Evolutionary conservation across 2,888 invertebrate species (phyloP), one percentile per base, ranked within the genome.

Genomic region (Prosopocoilus inquinatus): DNA sequence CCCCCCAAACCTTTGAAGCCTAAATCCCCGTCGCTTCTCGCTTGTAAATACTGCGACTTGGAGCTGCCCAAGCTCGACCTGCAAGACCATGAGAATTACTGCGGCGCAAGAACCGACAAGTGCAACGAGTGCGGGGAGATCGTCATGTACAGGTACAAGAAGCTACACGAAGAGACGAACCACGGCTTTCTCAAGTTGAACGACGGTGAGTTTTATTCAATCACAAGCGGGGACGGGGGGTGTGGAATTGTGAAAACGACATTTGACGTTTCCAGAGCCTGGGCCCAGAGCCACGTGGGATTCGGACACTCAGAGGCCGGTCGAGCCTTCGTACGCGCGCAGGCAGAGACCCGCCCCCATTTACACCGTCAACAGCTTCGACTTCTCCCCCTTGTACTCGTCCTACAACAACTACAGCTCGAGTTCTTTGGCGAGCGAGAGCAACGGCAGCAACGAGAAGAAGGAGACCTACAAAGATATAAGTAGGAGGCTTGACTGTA

Each of bases 41-140:
- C 81, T 1, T 89, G 89, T 78, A 79, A 81, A 73, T 87, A 77
- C 72, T 89, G 89, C 71, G 84, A 86, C 61, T 70, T 89, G 57
- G 85, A 87, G 61, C 72, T 87, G 33, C 81, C 83, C 0, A 82
- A 84, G 1, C 74, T 78, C 53, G 83, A 84, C 9, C 71, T 88
- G 60, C 81, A 81, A 0, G 79, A 81, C 0, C 89, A 89, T 73
- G 82, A 84, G 70, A 81, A 81, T 51, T 88, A 87, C 75, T 89
- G 89, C 76, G 89, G 89, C 1, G 82, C 84, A 46, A 80, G 89
- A 60, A 89, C 89, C 0, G 84, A 89, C 69, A 82, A 81, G 64
- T 89, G 89, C 72, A 70, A 79, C 2, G 84, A 83, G 36, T 89
- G 89, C 74, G 80, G 80, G 28, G 85, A 86, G 75, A 83, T 84